Base-by-base conservation (phyloP, 2,113 vertebrate genomes). In the Heloderma charlesbogerti region DNA sequence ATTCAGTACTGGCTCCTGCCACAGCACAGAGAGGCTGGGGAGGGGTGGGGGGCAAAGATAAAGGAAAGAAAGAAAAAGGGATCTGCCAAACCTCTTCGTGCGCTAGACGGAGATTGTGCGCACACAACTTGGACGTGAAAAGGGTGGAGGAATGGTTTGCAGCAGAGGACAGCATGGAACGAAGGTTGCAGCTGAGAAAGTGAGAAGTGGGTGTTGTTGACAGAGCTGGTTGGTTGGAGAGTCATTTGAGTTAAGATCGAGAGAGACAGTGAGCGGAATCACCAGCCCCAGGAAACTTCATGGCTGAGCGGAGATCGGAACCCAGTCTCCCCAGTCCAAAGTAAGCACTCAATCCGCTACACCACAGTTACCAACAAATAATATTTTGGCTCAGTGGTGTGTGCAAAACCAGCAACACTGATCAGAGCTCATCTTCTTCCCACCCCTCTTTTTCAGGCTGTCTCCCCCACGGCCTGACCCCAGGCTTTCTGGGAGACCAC, bases 31-130 rank as follows among this genome's bases (percentile, higher is more conserved):
- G 4, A 66, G 45, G 51, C 2, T 29, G 45, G 7, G 51, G 51
- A 0, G 18, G n/a, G 12, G 34, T 6, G 22, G 29, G 43, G 0
- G 27, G 63, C 10, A 20, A 2, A 4, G n/a, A 29, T 1, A 9
- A n/a, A 51, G 25, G 69, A 37, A 37, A 27, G 10, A 34, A 57
- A 18, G 45, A 12, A 20, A 5, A n/a, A 54, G 31, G 12, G 18
- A 51, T 3, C 18, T 37, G 9, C 20, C 20, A 31, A 34, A 9
- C 27, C 18, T 54, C 34, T 22, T n/a, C 3, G 3, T 51, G 31
- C 16, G 9, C 27, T 6, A 18, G 48, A 54, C 9, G 45, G 48
- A 48, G 6, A 7, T 13, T n/a, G n/a, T n/a, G n/a, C n/a, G 34
- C 31, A 1, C 8, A 37, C 5, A 3, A 3, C 4, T 9, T 54